These are phyloP conservation scores for Malurus cyaneus DNA, from an alignment of 2,113 vertebrate genomes.

Conservation along the genomic window DNA sequence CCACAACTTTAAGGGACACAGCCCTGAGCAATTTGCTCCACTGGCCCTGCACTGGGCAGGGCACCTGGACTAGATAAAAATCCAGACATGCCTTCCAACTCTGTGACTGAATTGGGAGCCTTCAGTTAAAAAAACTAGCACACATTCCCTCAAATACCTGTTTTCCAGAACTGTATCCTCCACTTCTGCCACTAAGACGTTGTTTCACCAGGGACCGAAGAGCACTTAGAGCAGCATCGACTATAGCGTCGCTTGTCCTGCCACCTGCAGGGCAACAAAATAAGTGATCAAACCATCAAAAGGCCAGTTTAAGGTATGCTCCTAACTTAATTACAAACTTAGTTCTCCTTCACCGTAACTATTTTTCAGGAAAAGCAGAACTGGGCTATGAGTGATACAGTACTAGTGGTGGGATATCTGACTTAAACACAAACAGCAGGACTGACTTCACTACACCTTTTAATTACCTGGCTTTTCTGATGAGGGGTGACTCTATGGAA, in stretches of 20 bases:
- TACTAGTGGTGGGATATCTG: not conserved
- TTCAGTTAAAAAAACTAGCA: not conserved
- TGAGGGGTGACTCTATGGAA: not conserved
- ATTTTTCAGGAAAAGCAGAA: not conserved
- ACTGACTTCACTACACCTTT: not conserved
- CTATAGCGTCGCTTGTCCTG: conserved; percentile 89
- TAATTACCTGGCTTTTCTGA: not conserved
- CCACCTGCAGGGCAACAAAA: conserved; percentile 76
- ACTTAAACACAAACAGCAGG: not conserved
- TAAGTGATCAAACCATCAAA: not conserved
- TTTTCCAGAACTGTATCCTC: conserved; percentile 82
- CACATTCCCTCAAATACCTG: conserved; percentile 73
- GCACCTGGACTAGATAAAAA: not conserved
- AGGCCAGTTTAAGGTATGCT: not conserved
- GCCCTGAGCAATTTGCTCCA: not conserved
- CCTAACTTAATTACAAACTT: not conserved
- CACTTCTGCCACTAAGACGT: conserved; percentile 80
- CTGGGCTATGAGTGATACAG: not conserved
- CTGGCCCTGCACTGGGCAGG: not conserved
- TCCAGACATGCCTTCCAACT: not conserved
- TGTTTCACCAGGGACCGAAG: conserved; percentile 88
- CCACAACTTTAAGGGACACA: not conserved
- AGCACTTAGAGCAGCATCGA: conserved; percentile 85
- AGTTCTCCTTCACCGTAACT: not conserved
- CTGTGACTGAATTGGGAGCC: not conserved